Percentiles rank a stretch among this genome's conserved stretches.
Evolutionary conservation across 2,113 vertebrate species (phyloP).

Genomic region (Mesembrinibis cayennensis): DNA sequence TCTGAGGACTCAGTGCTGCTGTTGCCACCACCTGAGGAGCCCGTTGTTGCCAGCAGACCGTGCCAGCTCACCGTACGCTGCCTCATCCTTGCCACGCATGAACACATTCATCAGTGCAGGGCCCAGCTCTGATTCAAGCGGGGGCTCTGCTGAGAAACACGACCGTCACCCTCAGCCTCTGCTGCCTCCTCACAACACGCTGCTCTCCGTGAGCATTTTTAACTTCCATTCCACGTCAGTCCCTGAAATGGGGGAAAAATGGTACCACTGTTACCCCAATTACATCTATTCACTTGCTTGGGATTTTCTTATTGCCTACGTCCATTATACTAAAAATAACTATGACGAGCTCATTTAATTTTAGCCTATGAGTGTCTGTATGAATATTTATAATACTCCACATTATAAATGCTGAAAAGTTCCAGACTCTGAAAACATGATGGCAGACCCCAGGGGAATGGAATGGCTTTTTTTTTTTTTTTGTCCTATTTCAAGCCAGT

Average conservation of each 20-base stretch:
- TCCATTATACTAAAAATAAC: conserved; percentile 7
- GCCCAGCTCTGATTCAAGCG: rapidly evolving
- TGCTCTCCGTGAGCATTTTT: rapidly evolving
- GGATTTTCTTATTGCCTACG: neutral
- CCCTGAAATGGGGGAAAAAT: neutral
- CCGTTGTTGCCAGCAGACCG: rapidly evolving
- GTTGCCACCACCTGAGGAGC: rapidly evolving
- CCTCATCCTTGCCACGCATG: rapidly evolving
- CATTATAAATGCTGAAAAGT: conserved; percentile 39
- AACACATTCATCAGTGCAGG: rapidly evolving
- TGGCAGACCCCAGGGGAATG: conserved; percentile 8
- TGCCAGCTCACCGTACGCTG: rapidly evolving
- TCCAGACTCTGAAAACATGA: neutral
- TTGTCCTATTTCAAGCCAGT: neutral
- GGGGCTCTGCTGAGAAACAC: neutral
- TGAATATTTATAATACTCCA: conserved; percentile 57
- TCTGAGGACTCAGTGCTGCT: neutral
- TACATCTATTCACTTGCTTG: neutral
- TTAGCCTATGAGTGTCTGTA: conserved; percentile 16
- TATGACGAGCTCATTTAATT: conserved; percentile 26
- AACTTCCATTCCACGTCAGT: neutral
- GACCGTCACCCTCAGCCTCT: rapidly evolving
- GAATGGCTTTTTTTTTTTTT: neutral
- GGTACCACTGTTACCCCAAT: rapidly evolving
- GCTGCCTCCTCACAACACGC: rapidly evolving